phyloP scores from a whole-genome alignment of 1,140 invertebrate species.

The Ctenoplectra terminalis region DNA sequence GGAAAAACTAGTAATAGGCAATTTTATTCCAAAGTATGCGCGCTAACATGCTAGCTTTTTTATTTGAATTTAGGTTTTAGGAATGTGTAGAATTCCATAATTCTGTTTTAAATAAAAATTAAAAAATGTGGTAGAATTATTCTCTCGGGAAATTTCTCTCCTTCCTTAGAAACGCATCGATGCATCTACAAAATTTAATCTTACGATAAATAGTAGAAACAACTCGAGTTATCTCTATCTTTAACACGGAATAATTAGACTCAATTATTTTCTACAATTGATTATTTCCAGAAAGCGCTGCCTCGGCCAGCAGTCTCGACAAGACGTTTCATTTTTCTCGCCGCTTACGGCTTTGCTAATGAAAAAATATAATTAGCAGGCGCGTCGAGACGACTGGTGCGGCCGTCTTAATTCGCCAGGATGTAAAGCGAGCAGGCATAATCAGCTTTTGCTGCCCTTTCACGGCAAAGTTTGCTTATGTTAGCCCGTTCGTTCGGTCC shows the following conservation, averaged over 20 bases:
- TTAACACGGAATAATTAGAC: background rate
- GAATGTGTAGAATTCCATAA: too few species aligned
- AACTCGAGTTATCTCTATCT: background rate
- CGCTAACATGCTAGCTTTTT: too few species aligned
- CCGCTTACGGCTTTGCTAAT: conserved; percentile 19
- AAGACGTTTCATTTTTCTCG: background rate
- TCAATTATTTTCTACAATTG: background rate
- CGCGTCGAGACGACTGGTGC: conserved; percentile 20
- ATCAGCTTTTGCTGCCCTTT: conserved; percentile 64
- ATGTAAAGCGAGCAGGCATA: conserved; percentile 60
- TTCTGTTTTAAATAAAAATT: too few species aligned
- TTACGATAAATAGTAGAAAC: too few species aligned
- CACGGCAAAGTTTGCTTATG: conserved; percentile 73
- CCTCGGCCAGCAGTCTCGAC: background rate
- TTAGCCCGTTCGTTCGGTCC: conserved; percentile 66
- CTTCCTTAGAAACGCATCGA: too few species aligned
- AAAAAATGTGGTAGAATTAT: too few species aligned
- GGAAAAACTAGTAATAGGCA: too few species aligned
- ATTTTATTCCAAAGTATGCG: too few species aligned
- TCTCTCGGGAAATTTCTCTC: too few species aligned
- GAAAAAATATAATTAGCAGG: conserved; percentile 50
- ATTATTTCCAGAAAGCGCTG: background rate
- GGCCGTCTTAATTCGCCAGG: conserved; percentile 55
- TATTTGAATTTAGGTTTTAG: too few species aligned
- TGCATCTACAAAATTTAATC: too few species aligned